Evolutionary conservation across 2,888 invertebrate genomes (phyloP), one percentile per base, ranked within the genome.

Genomic region (Sinelater perroti): DNA sequence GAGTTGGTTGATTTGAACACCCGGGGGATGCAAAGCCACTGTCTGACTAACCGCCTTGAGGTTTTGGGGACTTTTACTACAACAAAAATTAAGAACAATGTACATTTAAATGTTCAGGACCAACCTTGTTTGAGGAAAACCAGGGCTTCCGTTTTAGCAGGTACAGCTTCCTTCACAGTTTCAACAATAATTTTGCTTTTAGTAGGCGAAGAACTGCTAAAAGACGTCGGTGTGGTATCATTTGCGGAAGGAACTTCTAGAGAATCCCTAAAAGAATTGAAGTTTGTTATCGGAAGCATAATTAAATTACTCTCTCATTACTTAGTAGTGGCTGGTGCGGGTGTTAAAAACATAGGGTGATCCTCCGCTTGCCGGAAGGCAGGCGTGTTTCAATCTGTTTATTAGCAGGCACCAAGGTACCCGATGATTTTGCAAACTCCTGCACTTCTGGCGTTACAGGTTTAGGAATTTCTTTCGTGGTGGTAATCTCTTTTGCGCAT

Each of bases 321-420:
- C 56, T 54, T 59, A 35, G 44, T 33, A 17, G 30, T 30, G 50
- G 53, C 52, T 28, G 71, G 67, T 2, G 66, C 65, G 3, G 73
- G 63, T 13, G 95, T 93, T 70, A 98, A 89, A 75, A 95, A 95
- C 79, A 98, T 93, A 0, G 98, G 4, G 97, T 98, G 65, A 99
- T 99, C 61, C 98, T 84, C 31, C 98, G 82, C 78, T 94, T 91
- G 21, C 98, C 99, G 79, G 97, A 97, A 1, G 95, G 90, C 2
- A 95, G 92, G 63, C 93, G 84, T 0, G 94, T 95, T 81, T 97
- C 97, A 14, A 96, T 93, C 83, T 97, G 97, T 67, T 95, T 90
- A 79, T 89, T 91, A 63, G 88, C 86, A 0, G 93, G 90, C 8
- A 88, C 85, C 66, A 87, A 79, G 2, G 83, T 77, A 5, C 66